Evolutionary conservation across 2,888 invertebrate species (phyloP).

Genomic region (Acleris cristana): DNA sequence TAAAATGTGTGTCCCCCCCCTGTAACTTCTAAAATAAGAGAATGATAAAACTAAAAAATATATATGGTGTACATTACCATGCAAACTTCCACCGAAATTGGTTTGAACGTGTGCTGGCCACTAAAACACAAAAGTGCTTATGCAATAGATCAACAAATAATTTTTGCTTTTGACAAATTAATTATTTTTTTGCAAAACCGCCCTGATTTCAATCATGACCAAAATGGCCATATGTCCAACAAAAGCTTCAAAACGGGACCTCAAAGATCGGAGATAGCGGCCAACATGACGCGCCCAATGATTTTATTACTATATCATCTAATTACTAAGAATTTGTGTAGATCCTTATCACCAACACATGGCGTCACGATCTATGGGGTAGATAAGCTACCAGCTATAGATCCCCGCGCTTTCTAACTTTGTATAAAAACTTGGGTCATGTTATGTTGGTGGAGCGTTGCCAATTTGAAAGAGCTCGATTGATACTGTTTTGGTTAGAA

Average conservation of each 20-base stretch:
- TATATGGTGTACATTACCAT: no score
- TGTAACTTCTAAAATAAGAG: no score
- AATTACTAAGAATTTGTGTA: slow-evolving; percentile 64
- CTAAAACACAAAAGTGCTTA: no score
- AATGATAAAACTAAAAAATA: no score
- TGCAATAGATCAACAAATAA: no score
- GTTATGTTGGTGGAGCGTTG: slow-evolving; percentile 12
- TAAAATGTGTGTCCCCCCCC: no score
- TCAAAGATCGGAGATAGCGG: slow-evolving; percentile 52
- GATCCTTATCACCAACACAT: slow-evolving; percentile 70
- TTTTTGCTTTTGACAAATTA: background rate
- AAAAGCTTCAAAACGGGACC: slow-evolving; percentile 35
- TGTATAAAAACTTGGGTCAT: slow-evolving; percentile 10
- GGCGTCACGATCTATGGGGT: slow-evolving; percentile 58
- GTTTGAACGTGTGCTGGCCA: no score
- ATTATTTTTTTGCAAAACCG: slow-evolving; percentile 3
- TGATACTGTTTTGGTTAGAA: background rate
- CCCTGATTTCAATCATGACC: slow-evolving; percentile 10
- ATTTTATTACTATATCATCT: slow-evolving; percentile 78
- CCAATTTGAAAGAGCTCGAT: slow-evolving; percentile 15
- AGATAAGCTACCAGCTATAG: slow-evolving; percentile 53
- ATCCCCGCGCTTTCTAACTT: slow-evolving; percentile 26
- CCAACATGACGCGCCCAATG: slow-evolving; percentile 59
- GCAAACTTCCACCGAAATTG: no score
- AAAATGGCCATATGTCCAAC: slow-evolving; percentile 38